Base-by-base conservation (phyloP, 2,888 invertebrate species). In the Thymelicus sylvestris region DNA sequence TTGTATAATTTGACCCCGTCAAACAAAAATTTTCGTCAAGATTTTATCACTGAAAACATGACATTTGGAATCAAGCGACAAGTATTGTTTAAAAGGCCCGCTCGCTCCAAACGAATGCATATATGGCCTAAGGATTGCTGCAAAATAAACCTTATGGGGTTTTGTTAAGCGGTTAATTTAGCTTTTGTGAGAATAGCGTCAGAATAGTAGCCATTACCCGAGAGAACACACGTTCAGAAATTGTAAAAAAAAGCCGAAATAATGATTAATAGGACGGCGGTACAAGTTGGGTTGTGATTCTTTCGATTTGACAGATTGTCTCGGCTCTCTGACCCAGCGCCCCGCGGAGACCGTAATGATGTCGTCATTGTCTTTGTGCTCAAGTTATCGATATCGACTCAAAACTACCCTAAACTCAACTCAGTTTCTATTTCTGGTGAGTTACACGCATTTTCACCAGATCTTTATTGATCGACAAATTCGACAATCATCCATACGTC, bases 221-320 rank as follows among this genome's bases (percentile, higher is more conserved):
- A 88, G 86, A 90, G 90, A 91, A 91, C 91, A 92, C 83, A 89
- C 86, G 90, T 91, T 90, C 86, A 87, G 88, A 89, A 91, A 89
- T 88, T 80, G 87, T 89, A 89, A 92, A 92, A 92, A 92, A 90
- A 89, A 81, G 81, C 86, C 87, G 88, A 90, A 91, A 91, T 90
- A 57, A 92, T 92, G 93, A 93, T 93, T 92, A 92, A 93, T 93
- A 92, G 91, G 91, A 81, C 87, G 84, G 86, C 87, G 88, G 85
- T 82, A 83, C 81, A 83, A 84, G 90, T 83, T 84, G 89, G 89
- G 88, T 59, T 92, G 92, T 92, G 93, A 93, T 93, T 92, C 92
- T 89, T 88, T 89, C 86, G 86, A 84, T 90, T 90, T 93, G 93
- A 93, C 93, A 93, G 93, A 93, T 93, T 93, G 93, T 93, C 93